Percentiles rank a stretch among this genome's conserved stretches.
phyloP scores from a whole-genome alignment of 92 coral and sea anemone species.

The Paramuricea clavata region DNA sequence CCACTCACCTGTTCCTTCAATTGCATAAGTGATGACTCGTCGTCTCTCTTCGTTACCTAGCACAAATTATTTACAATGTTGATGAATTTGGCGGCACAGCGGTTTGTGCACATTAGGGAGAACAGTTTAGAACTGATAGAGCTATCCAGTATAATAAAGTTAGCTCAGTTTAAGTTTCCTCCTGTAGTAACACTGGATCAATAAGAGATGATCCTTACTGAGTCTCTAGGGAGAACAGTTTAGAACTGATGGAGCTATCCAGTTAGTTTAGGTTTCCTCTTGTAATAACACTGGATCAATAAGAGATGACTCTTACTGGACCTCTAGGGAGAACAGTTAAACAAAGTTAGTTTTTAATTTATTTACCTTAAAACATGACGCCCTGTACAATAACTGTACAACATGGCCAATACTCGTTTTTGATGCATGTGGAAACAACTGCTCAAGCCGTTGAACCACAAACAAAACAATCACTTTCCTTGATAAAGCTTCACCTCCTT shows the following conservation, averaged over 20 bases:
- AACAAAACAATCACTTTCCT: slow-evolving; percentile 94
- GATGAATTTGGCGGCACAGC: too few species aligned
- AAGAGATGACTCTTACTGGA: too few species aligned
- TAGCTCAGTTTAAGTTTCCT: too few species aligned
- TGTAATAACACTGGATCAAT: too few species aligned
- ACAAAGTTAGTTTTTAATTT: too few species aligned
- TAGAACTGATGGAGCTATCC: too few species aligned
- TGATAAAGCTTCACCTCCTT: slow-evolving; percentile 96
- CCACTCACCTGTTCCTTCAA: slow-evolving; percentile 89
- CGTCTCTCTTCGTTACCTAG: slow-evolving; percentile 88
- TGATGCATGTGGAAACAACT: slow-evolving; percentile 55
- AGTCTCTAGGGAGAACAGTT: too few species aligned
- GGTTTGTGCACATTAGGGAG: too few species aligned
- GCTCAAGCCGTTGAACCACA: slow-evolving; percentile 54
- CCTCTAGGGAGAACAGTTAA: too few species aligned
- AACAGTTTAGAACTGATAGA: background rate
- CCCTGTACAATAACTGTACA: slow-evolving; percentile 54
- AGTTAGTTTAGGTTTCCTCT: too few species aligned
- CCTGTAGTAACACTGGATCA: too few species aligned
- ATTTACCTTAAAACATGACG: slow-evolving; percentile 52
- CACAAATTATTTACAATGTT: background rate
- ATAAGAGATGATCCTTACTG: too few species aligned
- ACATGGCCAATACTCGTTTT: slow-evolving; percentile 62
- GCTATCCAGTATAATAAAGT: background rate
- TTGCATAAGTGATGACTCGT: slow-evolving; percentile 98